Evolutionary conservation across 1,140 invertebrate genomes (phyloP).

Genomic region (Spodoptera frugiperda): DNA sequence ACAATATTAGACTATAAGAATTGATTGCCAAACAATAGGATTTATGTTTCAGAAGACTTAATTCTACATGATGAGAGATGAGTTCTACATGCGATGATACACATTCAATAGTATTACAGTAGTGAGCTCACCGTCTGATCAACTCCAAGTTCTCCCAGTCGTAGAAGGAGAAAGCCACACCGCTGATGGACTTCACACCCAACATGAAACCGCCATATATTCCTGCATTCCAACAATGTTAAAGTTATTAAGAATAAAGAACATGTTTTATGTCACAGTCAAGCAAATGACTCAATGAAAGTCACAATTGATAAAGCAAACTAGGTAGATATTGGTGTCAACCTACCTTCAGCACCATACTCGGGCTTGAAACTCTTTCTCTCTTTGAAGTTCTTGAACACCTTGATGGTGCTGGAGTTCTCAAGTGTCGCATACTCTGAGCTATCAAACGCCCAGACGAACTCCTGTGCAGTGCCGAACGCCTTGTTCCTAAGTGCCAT

Average conservation of each 20-base stretch:
- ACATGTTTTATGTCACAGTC: too few species aligned
- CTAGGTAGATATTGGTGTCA: neutral
- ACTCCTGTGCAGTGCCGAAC: slow-evolving; percentile 99
- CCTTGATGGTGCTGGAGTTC: slow-evolving; percentile 95
- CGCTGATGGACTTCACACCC: slow-evolving; percentile 97
- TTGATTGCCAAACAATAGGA: too few species aligned
- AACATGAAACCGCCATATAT: slow-evolving; percentile 98
- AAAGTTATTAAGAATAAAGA: too few species aligned
- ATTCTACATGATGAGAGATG: too few species aligned
- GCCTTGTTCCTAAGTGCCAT: slow-evolving; percentile 99
- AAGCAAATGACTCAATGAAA: neutral
- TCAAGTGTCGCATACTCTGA: slow-evolving; percentile 98
- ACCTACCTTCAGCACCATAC: slow-evolving; percentile 95
- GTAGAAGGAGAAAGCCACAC: slow-evolving; percentile 97
- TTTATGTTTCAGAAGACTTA: too few species aligned
- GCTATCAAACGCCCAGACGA: slow-evolving; percentile 99
- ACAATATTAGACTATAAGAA: too few species aligned
- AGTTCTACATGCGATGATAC: neutral
- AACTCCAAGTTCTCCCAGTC: slow-evolving; percentile 98
- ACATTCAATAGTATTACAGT: neutral
- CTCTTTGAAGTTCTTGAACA: slow-evolving; percentile 99
- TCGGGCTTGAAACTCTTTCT: slow-evolving; percentile 98
- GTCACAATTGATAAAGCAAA: too few species aligned
- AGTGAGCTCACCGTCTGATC: slow-evolving; percentile 89
- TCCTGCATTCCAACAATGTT: slow-evolving; percentile 88